Evolutionary conservation across 1,140 invertebrate species (phyloP).

Genomic region (Frieseomelitta varia): DNA sequence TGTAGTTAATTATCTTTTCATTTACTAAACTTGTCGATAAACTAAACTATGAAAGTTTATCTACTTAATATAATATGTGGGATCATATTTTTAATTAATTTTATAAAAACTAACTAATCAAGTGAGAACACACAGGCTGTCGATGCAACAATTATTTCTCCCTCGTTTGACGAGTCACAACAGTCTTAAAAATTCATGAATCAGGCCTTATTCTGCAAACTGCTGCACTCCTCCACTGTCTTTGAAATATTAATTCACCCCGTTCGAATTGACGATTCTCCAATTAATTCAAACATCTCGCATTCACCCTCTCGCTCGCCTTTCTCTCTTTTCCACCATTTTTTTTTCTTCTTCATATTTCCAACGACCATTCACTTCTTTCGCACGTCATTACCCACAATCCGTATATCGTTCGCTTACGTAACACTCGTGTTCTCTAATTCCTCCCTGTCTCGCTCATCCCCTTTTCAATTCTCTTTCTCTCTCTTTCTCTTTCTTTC

Average conservation of each 20-base stretch:
- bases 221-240: not conserved
- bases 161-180: no score
- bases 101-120: not conserved
- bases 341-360: no score
- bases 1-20: not conserved
- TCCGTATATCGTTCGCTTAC: not conserved
- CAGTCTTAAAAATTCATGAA: not conserved
- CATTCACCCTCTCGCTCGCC: not conserved
- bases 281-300: not conserved
- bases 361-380: not conserved
- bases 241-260: not conserved
- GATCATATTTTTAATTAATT: not conserved
- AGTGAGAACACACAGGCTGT: not conserved
- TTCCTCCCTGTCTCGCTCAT: not conserved
- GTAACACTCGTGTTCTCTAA: slow-evolving; percentile 1
- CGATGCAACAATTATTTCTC: no score
- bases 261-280: not conserved
- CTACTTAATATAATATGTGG: not conserved
- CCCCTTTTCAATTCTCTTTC: not conserved
- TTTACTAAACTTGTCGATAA: not conserved
- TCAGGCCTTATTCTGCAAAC: not conserved
- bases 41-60: not conserved
- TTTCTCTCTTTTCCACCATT: not conserved
- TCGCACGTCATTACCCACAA: not conserved
- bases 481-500: not conserved